Conservation (phyloP, 1,140 invertebrate genomes). For the Drosophila lowei region DNA sequence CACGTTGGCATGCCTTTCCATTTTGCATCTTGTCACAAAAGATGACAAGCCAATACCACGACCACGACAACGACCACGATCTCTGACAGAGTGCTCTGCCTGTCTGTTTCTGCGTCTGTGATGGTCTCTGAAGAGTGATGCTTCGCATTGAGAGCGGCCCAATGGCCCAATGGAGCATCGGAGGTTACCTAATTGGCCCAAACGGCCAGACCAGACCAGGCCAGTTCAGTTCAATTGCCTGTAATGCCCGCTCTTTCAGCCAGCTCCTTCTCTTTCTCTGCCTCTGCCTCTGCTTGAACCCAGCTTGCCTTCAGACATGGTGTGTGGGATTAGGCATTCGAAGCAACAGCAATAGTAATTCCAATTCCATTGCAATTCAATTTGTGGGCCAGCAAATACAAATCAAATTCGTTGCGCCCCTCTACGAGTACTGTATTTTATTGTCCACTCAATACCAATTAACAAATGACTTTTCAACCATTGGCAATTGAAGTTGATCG, state of each 20-base stretch:
- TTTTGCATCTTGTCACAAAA: constrained; percentile 62
- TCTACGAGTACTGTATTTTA: constrained; percentile 6
- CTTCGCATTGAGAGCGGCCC: too few species aligned
- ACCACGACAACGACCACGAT: constrained; percentile 28
- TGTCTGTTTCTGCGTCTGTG: neutral
- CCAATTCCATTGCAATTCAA: constrained; percentile 1
- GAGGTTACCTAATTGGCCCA: constrained; percentile 68
- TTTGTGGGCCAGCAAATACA: constrained; percentile 32
- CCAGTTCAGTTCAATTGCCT: constrained; percentile 65
- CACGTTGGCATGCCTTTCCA: constrained; percentile 63
- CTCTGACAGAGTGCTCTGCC: constrained; percentile 28
- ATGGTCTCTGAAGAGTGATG: constrained; percentile 35
- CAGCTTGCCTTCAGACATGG: constrained; percentile 39
- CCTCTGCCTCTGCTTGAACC: constrained; percentile 39
- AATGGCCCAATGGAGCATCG: constrained; percentile 34
- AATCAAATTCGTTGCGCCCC: constrained; percentile 31
- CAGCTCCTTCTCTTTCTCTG: too few species aligned
- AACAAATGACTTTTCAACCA: constrained; percentile 64
- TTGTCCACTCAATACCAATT: constrained; percentile 67
- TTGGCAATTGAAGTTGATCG: constrained; percentile 53
- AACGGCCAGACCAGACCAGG: constrained; percentile 1
- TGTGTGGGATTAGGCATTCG: constrained; percentile 45
- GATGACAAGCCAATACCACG: constrained; percentile 70
- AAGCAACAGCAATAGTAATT: neutral
- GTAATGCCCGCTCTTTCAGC: constrained; percentile 34